Evolutionary conservation across 2,113 vertebrate species (phyloP).

Genomic region (Erythrocercus mccallii): DNA sequence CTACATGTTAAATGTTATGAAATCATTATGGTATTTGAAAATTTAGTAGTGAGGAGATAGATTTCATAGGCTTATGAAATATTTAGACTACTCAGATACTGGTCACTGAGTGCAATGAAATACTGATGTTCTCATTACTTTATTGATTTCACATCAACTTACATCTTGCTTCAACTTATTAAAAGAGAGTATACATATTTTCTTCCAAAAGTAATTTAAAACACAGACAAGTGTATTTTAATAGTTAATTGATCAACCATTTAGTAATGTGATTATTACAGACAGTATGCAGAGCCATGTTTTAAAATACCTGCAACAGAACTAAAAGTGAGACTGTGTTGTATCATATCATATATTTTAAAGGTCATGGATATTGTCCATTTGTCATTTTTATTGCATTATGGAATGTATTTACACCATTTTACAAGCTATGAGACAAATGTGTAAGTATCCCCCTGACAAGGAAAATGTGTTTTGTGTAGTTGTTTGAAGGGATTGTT

Average conservation of each 20-base stretch:
- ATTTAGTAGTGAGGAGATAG: not conserved
- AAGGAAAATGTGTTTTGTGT: not conserved
- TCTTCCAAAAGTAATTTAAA: constrained; percentile 1
- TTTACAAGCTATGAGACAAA: not conserved
- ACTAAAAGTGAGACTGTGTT: not conserved
- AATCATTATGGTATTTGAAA: not conserved
- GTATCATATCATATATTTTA: not conserved
- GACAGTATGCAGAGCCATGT: not conserved
- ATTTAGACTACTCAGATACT: not conserved
- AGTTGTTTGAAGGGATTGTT: not conserved
- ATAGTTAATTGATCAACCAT: not conserved
- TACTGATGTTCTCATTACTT: not conserved
- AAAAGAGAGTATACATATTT: not conserved
- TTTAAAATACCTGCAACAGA: not conserved
- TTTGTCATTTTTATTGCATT: not conserved
- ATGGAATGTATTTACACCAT: not conserved
- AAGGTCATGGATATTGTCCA: not conserved
- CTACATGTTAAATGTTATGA: not conserved
- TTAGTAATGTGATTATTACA: not conserved
- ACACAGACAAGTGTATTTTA: constrained; percentile 4
- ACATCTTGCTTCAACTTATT: not conserved
- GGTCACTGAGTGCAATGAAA: not conserved
- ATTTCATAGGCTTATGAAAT: not conserved
- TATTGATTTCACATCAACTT: not conserved
- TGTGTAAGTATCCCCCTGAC: not conserved